Percentiles rank a stretch among this genome's conserved stretches.
phyloP scores from a whole-genome alignment of 2,113 vertebrate genomes.

The Illadopsis cleaveri region DNA sequence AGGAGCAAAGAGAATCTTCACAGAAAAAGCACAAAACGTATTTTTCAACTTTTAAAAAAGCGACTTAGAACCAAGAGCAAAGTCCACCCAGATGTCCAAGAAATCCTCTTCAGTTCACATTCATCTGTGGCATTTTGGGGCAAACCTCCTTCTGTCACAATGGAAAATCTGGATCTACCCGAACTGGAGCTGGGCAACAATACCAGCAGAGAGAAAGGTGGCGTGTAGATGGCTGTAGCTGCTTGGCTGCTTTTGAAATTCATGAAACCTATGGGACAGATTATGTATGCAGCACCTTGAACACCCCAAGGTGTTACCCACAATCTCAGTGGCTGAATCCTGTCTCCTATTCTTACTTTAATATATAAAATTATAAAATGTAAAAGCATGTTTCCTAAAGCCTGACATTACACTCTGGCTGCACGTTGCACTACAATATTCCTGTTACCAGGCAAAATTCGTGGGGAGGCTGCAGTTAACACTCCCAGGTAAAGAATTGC shows the following conservation, averaged over 20 bases:
- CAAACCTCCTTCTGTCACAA: constrained; percentile 10
- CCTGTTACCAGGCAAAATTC: not conserved
- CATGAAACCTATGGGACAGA: not conserved
- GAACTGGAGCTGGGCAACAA: not conserved
- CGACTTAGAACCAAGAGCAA: not conserved
- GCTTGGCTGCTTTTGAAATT: not conserved
- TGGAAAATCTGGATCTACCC: constrained; percentile 19
- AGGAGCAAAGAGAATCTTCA: not conserved
- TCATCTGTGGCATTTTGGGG: constrained; percentile 13
- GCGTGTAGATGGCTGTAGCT: not conserved
- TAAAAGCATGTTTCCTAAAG: not conserved
- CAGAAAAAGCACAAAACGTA: not conserved
- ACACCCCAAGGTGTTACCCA: not conserved
- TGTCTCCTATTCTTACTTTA: not conserved
- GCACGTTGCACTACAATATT: not conserved
- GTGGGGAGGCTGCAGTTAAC: not conserved
- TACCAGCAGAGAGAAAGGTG: not conserved
- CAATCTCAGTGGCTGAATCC: not conserved
- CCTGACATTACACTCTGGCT: not conserved
- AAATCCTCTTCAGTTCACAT: not conserved
- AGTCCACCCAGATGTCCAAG: not conserved
- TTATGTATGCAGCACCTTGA: not conserved
- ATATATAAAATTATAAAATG: not conserved
- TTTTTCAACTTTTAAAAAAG: constrained; percentile 13
- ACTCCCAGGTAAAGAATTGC: not conserved